Evolutionary conservation across 2,888 invertebrate species (phyloP).

Genomic region (Lasioglossum calceatum): DNA sequence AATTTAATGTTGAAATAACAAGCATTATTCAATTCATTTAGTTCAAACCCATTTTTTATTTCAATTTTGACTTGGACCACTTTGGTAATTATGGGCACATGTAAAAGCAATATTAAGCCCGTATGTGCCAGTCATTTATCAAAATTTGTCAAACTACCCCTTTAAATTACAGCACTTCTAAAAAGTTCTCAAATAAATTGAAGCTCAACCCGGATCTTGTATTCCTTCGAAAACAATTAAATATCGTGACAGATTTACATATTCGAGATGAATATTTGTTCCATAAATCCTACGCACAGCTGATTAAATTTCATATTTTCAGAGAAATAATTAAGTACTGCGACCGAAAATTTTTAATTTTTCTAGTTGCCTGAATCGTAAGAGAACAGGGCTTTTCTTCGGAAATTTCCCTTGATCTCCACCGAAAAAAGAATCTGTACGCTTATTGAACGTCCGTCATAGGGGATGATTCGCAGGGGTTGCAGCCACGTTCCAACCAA

Average conservation of each 20-base stretch:
- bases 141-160: too few relatives aligned
- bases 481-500: slow-evolving; percentile 69
- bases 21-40: too few relatives aligned
- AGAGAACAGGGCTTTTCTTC: neutral
- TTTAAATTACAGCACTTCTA: too few relatives aligned
- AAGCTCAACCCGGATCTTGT: neutral
- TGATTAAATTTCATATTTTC: neutral
- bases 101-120: too few relatives aligned
- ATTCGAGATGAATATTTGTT: neutral
- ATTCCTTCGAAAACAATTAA: neutral
- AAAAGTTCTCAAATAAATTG: neutral
- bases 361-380: neutral
- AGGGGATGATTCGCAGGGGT: slow-evolving; percentile 13
- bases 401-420: neutral
- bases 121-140: too few relatives aligned
- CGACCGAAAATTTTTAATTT: neutral
- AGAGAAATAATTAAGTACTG: neutral
- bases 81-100: too few relatives aligned
- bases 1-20: too few relatives aligned
- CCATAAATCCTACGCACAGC: neutral
- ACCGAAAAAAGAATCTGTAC: neutral
- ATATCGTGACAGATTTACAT: neutral
- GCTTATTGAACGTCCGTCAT: neutral
- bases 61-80: too few relatives aligned
- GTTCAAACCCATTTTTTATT: too few relatives aligned